Base-by-base conservation (phyloP, 2,888 invertebrate genomes). In the Andrena hattorfiana region DNA sequence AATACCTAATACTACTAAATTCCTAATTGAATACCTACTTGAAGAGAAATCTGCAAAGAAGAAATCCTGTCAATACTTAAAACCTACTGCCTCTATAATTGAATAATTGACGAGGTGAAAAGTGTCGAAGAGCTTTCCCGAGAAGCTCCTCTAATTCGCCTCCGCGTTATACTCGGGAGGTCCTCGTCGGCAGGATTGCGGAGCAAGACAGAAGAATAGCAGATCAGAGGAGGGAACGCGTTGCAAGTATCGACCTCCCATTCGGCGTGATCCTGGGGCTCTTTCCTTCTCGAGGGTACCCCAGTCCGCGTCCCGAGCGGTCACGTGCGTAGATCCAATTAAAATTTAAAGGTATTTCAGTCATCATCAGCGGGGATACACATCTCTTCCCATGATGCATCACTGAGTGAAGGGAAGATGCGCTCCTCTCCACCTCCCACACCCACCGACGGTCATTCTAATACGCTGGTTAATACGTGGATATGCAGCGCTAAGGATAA, bases 371-470 rank as follows among this genome's bases (percentile, higher is more conserved):
- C 84, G 68, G 69, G 77, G 73, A 67, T 68, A 63, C n/a, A 81
- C 78, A 76, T 85, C 86, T 90, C 89, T 80, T 85, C 85, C 85
- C 86, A 85, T 83, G 85, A 89, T 83, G 88, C 87, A 89, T 90
- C 90, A 77, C 79, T 51, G 77, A 92, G 93, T 93, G 93, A 93
- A 93, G 92, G 93, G 93, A 92, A 91, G 90, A 92, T 90, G 89
- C 88, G 88, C 89, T 84, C 89, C 89, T 89, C 88, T 88, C 88
- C 86, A 81, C 86, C 87, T 85, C 88, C 83, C 85, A 86, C 89
- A 85, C 83, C 87, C 85, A 85, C 86, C 77, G 81, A 75, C 89
- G 79, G 85, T 86, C 87, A 89, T 89, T 89, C 89, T 90, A 90
- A 90, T 90, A 87, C 86, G 80, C 84, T 78, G 77, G 84, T 86